Conservation (phyloP, 2,113 vertebrate species). For the Mesocricetus auratus region DNA sequence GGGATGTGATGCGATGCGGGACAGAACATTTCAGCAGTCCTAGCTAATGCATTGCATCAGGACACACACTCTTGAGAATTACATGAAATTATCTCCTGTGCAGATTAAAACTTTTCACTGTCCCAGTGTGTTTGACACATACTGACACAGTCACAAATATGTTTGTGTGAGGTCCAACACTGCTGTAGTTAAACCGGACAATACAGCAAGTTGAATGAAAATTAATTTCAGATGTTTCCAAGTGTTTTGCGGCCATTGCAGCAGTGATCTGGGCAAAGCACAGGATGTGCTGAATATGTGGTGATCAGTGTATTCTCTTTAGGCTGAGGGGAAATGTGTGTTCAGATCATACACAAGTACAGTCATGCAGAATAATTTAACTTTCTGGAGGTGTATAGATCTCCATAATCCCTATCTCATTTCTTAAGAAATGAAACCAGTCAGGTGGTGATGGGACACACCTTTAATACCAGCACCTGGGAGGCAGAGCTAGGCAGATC, state of each 20-base stretch:
- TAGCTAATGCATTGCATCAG: constrained; percentile 41
- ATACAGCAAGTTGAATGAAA: constrained; percentile 18
- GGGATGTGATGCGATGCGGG: not conserved
- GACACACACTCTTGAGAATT: not conserved
- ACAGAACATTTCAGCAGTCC: not conserved
- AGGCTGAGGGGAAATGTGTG: not conserved
- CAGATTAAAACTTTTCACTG: constrained; percentile 52
- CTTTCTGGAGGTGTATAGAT: not conserved
- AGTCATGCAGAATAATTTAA: not conserved
- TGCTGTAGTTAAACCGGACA: constrained; percentile 29
- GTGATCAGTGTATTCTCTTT: not conserved
- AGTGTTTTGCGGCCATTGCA: constrained; percentile 11
- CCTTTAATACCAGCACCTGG: too few species aligned
- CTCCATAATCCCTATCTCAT: not conserved
- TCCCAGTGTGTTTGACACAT: constrained; percentile 23
- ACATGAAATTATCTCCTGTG: constrained; percentile 40
- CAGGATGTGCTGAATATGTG: not conserved
- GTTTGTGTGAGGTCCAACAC: not conserved
- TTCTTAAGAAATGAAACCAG: not conserved
- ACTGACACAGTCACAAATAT: constrained; percentile 41
- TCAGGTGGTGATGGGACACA: too few species aligned
- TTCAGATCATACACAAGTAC: not conserved
- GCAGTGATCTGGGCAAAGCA: constrained; percentile 46
- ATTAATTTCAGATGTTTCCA: constrained; percentile 62
- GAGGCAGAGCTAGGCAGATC: too few species aligned